These are phyloP conservation scores for Onychostruthus taczanowskii DNA, from an alignment of 2,113 vertebrate species.

Conservation along the genomic window DNA sequence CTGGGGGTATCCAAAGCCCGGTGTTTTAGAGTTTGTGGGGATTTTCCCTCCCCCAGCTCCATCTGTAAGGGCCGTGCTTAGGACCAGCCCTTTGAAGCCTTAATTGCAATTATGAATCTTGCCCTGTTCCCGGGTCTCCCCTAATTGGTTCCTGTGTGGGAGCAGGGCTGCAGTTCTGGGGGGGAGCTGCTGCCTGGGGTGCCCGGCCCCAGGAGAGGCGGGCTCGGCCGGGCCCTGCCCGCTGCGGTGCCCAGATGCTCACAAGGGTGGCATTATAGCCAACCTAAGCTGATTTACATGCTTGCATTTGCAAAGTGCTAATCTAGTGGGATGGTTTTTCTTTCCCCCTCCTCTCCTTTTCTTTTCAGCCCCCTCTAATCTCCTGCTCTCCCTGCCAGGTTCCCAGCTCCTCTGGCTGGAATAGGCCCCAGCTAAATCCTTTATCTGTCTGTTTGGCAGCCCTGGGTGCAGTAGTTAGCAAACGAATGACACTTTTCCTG, in stretches of 20 bases:
- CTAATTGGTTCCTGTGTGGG: slow-evolving; percentile 46
- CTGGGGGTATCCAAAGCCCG: not conserved
- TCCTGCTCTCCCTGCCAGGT: slow-evolving; percentile 36
- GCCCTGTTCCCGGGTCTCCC: slow-evolving; percentile 24
- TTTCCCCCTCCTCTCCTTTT: not conserved
- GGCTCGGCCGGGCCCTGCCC: not conserved
- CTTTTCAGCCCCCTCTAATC: slow-evolving; percentile 51
- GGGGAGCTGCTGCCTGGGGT: not conserved
- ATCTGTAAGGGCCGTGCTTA: fast-evolving
- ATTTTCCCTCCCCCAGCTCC: not conserved
- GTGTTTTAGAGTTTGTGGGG: not conserved
- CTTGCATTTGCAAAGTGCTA: slow-evolving; percentile 53
- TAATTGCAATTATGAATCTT: slow-evolving; percentile 45
- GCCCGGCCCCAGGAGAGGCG: not conserved
- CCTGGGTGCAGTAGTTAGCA: slow-evolving; percentile 3
- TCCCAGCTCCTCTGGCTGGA: slow-evolving; percentile 57
- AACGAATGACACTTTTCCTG: slow-evolving; percentile 25
- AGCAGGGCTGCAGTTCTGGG: not conserved
- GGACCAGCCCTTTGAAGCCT: not conserved
- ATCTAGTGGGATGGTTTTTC: not conserved
- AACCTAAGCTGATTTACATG: slow-evolving; percentile 65
- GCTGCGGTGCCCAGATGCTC: not conserved
- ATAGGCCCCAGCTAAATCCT: slow-evolving; percentile 26
- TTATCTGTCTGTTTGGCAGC: slow-evolving; percentile 68
- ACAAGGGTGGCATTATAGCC: slow-evolving; percentile 52